Base-by-base conservation (phyloP, 1,140 invertebrate species). In the Drosophila parabipectinata region DNA sequence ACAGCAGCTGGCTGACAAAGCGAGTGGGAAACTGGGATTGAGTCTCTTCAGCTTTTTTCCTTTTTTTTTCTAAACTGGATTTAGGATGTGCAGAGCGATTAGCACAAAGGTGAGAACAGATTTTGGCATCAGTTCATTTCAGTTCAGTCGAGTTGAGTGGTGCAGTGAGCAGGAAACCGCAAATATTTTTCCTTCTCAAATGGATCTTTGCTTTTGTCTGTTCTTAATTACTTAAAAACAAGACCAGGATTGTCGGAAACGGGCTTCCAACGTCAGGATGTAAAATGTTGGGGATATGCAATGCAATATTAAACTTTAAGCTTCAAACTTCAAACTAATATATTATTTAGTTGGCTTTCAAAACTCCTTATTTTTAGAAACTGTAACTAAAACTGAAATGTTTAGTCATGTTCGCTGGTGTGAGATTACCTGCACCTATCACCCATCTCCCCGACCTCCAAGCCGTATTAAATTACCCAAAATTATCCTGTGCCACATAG, bases 141-240 rank as follows among this genome's bases (percentile, higher is more conserved):
- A 41, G 39, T 41, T 41, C 12, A 41, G 39, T 5, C 4, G 8
- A 41, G 39, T 41, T 44, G 66, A 76, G 53, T 45, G 21, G 66
- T 63, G 64, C 55, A 66, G 51, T 56, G 32, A 77, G 72, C 67
- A 37, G 60, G 39, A 74, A 75, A 81, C 81, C 81, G 83, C 81
- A 85, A 87, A 87, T 87, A 85, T 78, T 75, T 87, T 60, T 75
- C 69, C 73, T 39, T 56, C 52, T 64, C 41, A 56, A 62, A 77
- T 67, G 51, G 53, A 71, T 51, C 55, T 26, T 50, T 61, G 45
- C 54, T 14, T 52, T 81, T 87, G 81, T 80, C 52, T 62, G 51
- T 78, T 72, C 58, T 75, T 81, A 77, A 84, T 84, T 84, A 71
- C 77, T 77, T 73, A 62, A 77, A 77, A 77, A 74, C 59, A 74